phyloP scores from a whole-genome alignment of 2,113 vertebrate species.

The Tetrax tetrax region DNA sequence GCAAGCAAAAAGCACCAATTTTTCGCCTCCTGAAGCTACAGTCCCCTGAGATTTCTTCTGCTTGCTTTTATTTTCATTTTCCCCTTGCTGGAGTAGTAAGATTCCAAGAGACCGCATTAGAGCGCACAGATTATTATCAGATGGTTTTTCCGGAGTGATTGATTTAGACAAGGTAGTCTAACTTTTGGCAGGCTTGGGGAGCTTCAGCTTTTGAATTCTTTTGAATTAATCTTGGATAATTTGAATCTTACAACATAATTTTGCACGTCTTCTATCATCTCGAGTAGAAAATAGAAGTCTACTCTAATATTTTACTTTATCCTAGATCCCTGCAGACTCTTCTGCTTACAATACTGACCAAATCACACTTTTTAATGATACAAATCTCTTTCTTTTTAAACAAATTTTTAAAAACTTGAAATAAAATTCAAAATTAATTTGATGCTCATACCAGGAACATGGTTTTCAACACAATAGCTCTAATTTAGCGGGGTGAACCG shows the following conservation, averaged over 20 bases:
- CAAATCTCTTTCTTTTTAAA: neutral
- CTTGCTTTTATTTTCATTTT: conserved; percentile 53
- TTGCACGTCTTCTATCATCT: neutral
- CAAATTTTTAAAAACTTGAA: neutral
- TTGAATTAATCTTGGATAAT: neutral
- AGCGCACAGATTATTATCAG: neutral
- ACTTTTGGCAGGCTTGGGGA: neutral
- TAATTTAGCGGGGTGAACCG: neutral
- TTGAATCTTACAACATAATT: neutral
- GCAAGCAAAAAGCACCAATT: conserved; percentile 42
- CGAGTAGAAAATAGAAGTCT: neutral
- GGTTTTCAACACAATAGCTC: neutral
- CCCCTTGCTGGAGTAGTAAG: neutral
- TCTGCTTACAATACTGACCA: neutral
- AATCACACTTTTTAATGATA: neutral
- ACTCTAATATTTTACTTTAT: neutral
- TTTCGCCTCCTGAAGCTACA: conserved; percentile 42
- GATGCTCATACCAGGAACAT: neutral
- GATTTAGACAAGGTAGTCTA: neutral
- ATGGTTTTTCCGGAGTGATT: neutral
- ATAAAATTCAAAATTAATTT: neutral
- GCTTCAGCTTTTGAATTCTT: neutral
- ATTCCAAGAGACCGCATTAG: neutral
- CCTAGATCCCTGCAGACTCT: neutral
- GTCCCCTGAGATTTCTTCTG: neutral